A percentile compares a stretch with the other conserved stretches of the same genome.
phyloP scores from a whole-genome alignment of 1,140 invertebrate genomes.

The Trichogramma pretiosum region DNA sequence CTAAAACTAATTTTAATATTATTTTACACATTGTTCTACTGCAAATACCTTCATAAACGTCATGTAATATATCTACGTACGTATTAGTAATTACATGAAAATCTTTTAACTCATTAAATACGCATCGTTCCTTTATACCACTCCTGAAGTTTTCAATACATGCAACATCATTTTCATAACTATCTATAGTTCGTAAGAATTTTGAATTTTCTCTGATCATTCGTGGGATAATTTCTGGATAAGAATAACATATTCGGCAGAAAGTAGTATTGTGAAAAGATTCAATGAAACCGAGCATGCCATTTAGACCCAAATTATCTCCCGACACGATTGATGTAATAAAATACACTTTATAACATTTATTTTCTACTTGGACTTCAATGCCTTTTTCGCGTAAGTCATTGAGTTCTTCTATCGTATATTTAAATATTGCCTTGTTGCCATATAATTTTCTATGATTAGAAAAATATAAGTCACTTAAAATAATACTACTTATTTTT shows the following conservation, averaged over 20 bases:
- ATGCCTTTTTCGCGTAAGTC: slow-evolving; percentile 22
- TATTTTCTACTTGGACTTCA: slow-evolving; percentile 9
- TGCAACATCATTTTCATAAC: slow-evolving; percentile 4
- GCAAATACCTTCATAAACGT: slow-evolving; percentile 25
- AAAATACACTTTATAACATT: slow-evolving; percentile 20
- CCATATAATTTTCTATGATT: too few species aligned
- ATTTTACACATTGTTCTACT: too few species aligned
- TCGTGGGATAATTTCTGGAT: slow-evolving; percentile 15
- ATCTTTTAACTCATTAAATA: slow-evolving; percentile 8
- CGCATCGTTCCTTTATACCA: slow-evolving; percentile 3
- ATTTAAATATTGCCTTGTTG: slow-evolving; percentile 19
- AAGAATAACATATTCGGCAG: slow-evolving; percentile 25
- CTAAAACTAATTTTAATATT: too few species aligned
- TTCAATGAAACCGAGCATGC: slow-evolving; percentile 24
- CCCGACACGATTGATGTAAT: slow-evolving; percentile 23
- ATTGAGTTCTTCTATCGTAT: slow-evolving; percentile 22
- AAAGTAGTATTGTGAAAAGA: slow-evolving; percentile 22
- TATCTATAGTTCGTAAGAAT: slow-evolving; percentile 9
- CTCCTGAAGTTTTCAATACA: not conserved
- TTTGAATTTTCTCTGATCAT: slow-evolving; percentile 16
- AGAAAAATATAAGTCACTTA: too few species aligned
- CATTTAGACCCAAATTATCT: slow-evolving; percentile 30
- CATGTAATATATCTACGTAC: slow-evolving; percentile 26
- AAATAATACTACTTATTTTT: too few species aligned
- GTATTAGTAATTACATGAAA: slow-evolving; percentile 25